Base-by-base conservation (phyloP, 2,888 invertebrate species). In the Sisyra nigra region DNA sequence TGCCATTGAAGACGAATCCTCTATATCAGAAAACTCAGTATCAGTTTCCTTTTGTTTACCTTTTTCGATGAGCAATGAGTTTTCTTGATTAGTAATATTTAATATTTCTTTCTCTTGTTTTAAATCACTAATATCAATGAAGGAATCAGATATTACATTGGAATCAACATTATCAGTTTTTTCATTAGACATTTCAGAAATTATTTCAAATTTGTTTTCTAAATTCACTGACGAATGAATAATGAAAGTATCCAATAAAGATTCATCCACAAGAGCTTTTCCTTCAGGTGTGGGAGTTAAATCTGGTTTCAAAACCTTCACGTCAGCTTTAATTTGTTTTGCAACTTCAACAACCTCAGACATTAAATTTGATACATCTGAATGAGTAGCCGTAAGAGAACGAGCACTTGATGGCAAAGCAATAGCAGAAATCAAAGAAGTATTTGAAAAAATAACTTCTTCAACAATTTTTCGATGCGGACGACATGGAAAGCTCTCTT, bases 261-360 rank as follows among this genome's bases (percentile, higher is more conserved):
- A 7, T 11, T 34, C 34, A n/a, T 34, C 34, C 2, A 8, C 34
- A 15, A 34, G 11, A 34, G 9, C 11, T n/a, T 14, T 14, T 8
- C 63, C 65, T 49, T 66, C 65, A 3, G 67, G 67, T 2, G 67
- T 68, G n/a, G 67, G 66, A 2, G 67, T 67, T 44, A 68, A 51
- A 50, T 68, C 67, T n/a, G 68, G 68, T 52, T 67, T 67, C 8
- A 67, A 45, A 53, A 65, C 62, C 48, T 61, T 64, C 1, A 68
- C 64, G 50, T 68, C 65, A 36, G 64, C 59, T 47, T 66, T 61
- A 18, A 68, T 66, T 52, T 65, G 63, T 41, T 63, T 60, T 1
- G 66, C 61, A n/a, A 57, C 63, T 51, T 66, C 66, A 24, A 67
- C 53, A 7, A 65, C 65, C 53, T 66, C 66, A 18, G 57, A 58